These are phyloP conservation scores for Typhlomys cinereus DNA, from an alignment of 2,113 vertebrate genomes.

Conservation along the genomic window DNA sequence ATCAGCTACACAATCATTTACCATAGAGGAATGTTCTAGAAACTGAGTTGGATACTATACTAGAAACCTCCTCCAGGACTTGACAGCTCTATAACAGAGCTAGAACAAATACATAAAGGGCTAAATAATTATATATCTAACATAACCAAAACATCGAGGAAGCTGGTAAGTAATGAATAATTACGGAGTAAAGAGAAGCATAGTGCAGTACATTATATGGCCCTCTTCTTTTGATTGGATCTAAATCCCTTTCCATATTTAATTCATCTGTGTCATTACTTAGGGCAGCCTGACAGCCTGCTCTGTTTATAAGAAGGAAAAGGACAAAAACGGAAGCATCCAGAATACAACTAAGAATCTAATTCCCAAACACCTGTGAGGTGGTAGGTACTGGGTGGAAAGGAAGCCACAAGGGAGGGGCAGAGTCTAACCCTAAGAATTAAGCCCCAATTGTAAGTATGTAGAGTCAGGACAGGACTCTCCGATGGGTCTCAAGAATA, in stretches of 20 bases:
- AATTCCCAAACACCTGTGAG: constrained; percentile 11
- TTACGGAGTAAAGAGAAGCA: constrained; percentile 21
- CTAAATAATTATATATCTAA: constrained; percentile 30
- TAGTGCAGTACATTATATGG: background rate
- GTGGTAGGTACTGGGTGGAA: background rate
- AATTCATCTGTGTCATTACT: constrained; percentile 4
- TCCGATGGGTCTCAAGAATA: background rate
- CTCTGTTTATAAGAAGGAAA: background rate
- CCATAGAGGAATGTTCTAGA: background rate
- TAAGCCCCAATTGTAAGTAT: background rate
- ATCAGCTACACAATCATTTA: background rate
- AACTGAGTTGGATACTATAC: background rate
- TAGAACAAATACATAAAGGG: background rate
- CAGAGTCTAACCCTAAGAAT: background rate
- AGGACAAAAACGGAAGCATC: background rate
- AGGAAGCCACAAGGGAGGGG: background rate
- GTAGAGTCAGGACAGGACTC: background rate
- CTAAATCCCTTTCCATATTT: constrained; percentile 45
- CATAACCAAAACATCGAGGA: constrained; percentile 8
- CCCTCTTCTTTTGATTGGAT: background rate
- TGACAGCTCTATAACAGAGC: background rate
- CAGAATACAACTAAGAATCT: background rate
- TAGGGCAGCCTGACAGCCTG: background rate
- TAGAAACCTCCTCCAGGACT: background rate
- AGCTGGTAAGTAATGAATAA: constrained; percentile 25